Conservation (phyloP, 2,888 invertebrate genomes). For the Odontomyia ornata region DNA sequence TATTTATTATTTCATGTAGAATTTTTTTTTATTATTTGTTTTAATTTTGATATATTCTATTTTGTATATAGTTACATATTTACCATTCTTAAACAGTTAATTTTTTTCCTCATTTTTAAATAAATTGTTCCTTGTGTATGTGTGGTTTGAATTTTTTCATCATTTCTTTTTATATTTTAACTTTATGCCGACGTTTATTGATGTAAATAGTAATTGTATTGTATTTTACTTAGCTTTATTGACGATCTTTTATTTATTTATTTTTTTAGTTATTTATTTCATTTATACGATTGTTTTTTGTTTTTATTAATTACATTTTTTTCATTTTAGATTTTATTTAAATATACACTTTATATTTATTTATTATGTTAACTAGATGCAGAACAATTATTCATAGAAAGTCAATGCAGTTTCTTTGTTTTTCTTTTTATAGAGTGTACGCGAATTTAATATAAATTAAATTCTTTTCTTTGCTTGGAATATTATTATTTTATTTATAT, state of each 20-base stretch:
- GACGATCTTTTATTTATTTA: neutral
- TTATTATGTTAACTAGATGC: conserved; percentile 40
- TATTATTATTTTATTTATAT: conserved; percentile 37
- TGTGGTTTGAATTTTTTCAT: neutral
- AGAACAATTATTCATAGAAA: conserved; percentile 41
- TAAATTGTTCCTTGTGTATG: conserved; percentile 28
- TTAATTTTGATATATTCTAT: neutral
- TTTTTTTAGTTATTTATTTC: conserved; percentile 7
- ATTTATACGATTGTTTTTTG: conserved; percentile 21
- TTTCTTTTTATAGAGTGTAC: conserved; percentile 21
- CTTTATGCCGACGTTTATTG: conserved; percentile 8
- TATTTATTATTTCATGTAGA: neutral
- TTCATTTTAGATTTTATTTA: neutral
- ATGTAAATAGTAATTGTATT: conserved; percentile 24
- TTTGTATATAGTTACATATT: neutral
- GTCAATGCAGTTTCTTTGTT: conserved; percentile 37
- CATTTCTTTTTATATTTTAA: no score
- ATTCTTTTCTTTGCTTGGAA: conserved; percentile 29
- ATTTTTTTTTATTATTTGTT: neutral
- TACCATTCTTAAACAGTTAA: conserved; percentile 3
- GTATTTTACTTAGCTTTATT: conserved; percentile 27
- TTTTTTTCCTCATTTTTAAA: conserved; percentile 3
- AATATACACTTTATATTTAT: conserved; percentile 23
- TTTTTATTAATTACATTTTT: no score
- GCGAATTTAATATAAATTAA: conserved; percentile 19